Evolutionary conservation across 2,888 invertebrate species (phyloP), one percentile per base, ranked within the genome.

Genomic region (Mythimna ferrago): DNA sequence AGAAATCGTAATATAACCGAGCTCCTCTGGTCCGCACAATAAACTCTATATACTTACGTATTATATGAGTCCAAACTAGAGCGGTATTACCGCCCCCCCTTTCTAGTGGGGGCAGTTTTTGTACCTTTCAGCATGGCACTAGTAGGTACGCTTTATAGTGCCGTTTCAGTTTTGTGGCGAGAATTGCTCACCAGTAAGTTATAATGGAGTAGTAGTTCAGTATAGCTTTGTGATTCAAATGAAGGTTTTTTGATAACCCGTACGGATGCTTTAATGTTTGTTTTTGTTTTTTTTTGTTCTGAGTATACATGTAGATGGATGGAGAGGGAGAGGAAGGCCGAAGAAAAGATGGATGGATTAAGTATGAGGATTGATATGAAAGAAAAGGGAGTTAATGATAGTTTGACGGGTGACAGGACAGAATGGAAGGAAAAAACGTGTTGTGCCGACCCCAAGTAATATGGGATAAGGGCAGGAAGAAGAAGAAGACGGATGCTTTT

Each of bases 11-110:
- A 85, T 88, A 87, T 87, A 85, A 88, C 83, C 82, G 85, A 83
- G 84, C 81, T 83, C 81, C 87, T 85, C 84, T 81, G 72, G 82
- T 77, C 71, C 80, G 85, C 84, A 89, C 88, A 89, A 90, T 91
- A 91, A 86, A 84, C 77, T 72, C 68, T 81, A 71, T 76, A 76
- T 76, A 76, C 66, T 67, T 79, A 77, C 72, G 72, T 85, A 81
- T 44, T 74, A 72, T 82, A 82, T 57, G 64, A 63, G 71, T 61
- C 56, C 62, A 61, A 86, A 82, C 85, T 85, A 85, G 70, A 71
- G 66, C 64, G 72, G 81, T 68, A 65, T 66, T 71, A 64, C 73
- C 53, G 11, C 72, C 68, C 35, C 76, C 53, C 67, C 81, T 11
- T 41, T 63, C 64, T 60, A 57, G 63, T 61, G 35, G 63, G 74